A percentile compares a stretch with the other conserved stretches of the same genome.
Conservation (phyloP, 2,888 invertebrate species). For the Adelognathus sp. region DNA sequence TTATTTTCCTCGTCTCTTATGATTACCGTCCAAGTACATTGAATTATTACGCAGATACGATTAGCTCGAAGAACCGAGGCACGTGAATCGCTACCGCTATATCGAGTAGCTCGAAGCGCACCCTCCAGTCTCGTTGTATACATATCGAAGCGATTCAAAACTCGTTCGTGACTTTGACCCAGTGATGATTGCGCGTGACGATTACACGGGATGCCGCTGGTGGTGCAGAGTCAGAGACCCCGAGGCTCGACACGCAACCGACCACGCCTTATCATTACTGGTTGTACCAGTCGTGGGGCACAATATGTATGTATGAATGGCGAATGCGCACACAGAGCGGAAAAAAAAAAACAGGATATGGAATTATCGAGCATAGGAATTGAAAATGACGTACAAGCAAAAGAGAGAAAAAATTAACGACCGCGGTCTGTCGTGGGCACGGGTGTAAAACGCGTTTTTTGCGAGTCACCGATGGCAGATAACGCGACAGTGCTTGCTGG, state of each 20-base stretch:
- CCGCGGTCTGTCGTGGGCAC: background rate
- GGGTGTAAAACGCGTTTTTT: conserved; percentile 39
- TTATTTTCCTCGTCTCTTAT: no score
- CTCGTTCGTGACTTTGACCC: conserved; percentile 58
- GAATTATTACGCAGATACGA: background rate
- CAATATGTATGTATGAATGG: background rate
- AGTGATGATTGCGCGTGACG: conserved; percentile 45
- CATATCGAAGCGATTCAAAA: conserved; percentile 27
- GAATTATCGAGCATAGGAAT: background rate
- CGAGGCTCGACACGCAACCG: conserved; percentile 27
- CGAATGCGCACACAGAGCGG: background rate
- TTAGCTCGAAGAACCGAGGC: background rate
- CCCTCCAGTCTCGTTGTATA: conserved; percentile 9
- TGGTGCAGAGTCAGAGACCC: conserved; percentile 16
- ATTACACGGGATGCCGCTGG: conserved; percentile 45
- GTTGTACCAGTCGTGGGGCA: conserved; percentile 37
- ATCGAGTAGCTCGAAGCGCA: conserved; percentile 11
- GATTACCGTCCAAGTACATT: no score
- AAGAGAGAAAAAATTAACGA: conserved; percentile 39
- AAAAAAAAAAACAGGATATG: background rate
- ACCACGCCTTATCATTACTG: conserved; percentile 52
- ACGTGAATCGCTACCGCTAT: background rate
- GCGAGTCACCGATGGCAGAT: conserved; percentile 7
- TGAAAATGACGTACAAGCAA: background rate
- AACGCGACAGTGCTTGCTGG: background rate